Percentiles rank a stretch among this genome's conserved stretches.
These are phyloP conservation scores for Heloderma charlesbogerti DNA, from an alignment of 2,113 vertebrate genomes.

Conservation along the genomic window DNA sequence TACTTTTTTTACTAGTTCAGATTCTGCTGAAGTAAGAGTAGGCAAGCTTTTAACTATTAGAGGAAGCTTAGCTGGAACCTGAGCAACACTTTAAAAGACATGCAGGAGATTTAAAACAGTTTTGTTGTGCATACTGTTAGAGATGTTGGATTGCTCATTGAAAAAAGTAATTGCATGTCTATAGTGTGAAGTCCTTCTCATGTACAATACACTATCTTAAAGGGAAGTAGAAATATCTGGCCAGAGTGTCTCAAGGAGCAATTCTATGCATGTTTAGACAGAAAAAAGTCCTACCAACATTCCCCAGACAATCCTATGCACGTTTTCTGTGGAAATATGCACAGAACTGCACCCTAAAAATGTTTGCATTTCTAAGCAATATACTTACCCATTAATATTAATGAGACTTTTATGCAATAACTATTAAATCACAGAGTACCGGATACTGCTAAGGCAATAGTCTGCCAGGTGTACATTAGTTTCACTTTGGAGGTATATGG, in stretches of 20 bases:
- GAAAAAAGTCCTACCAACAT: too few species aligned
- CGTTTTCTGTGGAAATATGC: too few species aligned
- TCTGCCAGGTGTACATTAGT: neutral
- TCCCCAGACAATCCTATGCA: too few species aligned
- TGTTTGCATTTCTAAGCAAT: neutral
- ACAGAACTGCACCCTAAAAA: neutral
- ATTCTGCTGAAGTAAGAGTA: neutral
- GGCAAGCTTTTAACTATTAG: neutral
- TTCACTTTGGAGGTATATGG: neutral
- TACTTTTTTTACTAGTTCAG: neutral
- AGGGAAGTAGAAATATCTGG: neutral
- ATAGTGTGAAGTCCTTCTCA: neutral
- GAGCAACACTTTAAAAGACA: neutral
- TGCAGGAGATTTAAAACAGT: too few species aligned
- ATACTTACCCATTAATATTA: neutral
- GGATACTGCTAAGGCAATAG: neutral
- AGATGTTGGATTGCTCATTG: neutral
- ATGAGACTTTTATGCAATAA: neutral
- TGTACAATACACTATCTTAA: neutral
- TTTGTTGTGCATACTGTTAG: too few species aligned
- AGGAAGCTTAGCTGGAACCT: neutral
- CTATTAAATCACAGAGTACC: neutral
- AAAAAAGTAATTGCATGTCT: neutral
- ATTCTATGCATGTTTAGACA: too few species aligned
- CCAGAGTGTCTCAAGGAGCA: too few species aligned